Conservation (phyloP, 2,888 invertebrate genomes). For the Sarcophaga variegata region DNA sequence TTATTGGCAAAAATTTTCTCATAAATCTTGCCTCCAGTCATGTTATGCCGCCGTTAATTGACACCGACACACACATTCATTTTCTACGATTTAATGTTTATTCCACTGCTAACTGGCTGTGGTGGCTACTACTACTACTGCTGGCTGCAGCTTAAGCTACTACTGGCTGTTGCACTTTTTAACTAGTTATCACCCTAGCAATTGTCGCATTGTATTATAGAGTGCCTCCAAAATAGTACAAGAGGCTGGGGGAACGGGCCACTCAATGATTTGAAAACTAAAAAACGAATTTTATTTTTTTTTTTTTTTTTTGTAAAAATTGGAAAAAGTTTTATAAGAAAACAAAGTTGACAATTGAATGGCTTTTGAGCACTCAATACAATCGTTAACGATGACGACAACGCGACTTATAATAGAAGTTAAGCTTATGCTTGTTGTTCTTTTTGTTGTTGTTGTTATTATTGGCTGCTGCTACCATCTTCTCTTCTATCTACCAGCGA, state of each 20-base stretch:
- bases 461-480: conserved; percentile 39
- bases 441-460: neutral
- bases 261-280: conserved; percentile 7
- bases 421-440: neutral
- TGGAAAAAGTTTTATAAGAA: conserved; percentile 39
- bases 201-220: conserved; percentile 63
- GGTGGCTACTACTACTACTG: conserved; percentile 20
- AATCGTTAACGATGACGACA: conserved; percentile 67
- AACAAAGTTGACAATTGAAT: conserved; percentile 69
- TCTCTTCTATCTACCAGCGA: conserved; percentile 56
- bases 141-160: conserved; percentile 16
- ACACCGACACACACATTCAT: conserved; percentile 70
- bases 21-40: conserved; percentile 69
- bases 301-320: neutral
- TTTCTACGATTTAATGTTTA: conserved; percentile 60
- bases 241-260: neutral
- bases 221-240: conserved; percentile 1
- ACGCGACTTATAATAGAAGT: conserved; percentile 63
- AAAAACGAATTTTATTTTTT: neutral
- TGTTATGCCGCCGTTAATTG: conserved; percentile 71
- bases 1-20: conserved; percentile 58
- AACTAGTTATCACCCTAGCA: conserved; percentile 67
- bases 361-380: conserved; percentile 70
- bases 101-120: conserved; percentile 42
- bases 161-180: conserved; percentile 33